A percentile compares a stretch with the other conserved stretches of the same genome.
Conservation (phyloP, 2,888 invertebrate species). For the Drosophila lutescens region DNA sequence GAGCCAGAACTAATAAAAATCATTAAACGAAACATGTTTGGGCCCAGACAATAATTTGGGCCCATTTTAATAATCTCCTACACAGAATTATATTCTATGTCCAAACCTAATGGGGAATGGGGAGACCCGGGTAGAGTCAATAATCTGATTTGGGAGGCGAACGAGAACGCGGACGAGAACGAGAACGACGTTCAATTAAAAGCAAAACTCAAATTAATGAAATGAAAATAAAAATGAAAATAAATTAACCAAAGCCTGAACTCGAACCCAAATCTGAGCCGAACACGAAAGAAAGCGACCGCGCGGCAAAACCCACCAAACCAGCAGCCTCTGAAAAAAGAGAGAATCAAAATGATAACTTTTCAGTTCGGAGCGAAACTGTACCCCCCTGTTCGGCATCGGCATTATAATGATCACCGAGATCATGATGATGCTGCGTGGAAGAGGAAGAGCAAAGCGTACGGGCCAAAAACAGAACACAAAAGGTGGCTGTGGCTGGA, state of each 20-base stretch:
- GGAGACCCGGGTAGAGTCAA: conserved; percentile 61
- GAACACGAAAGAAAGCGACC: conserved; percentile 66
- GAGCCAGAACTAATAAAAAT: conserved; percentile 69
- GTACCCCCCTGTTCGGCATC: conserved; percentile 73
- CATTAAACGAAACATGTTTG: conserved; percentile 75
- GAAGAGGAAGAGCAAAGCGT: conserved; percentile 51
- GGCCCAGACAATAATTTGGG: conserved; percentile 74
- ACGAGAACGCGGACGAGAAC: conserved; percentile 28
- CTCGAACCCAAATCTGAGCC: conserved; percentile 30
- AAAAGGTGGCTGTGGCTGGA: conserved; percentile 52
- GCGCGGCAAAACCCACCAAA: conserved; percentile 48
- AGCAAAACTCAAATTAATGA: conserved; percentile 69
- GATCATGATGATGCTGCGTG: conserved; percentile 61
- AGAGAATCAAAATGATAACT: conserved; percentile 69
- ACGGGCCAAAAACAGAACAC: conserved; percentile 67
- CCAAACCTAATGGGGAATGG: not conserved
- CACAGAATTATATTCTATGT: conserved; percentile 5
- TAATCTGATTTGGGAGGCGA: conserved; percentile 66
- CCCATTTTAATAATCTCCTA: conserved; percentile 66
- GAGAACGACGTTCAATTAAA: conserved; percentile 62
- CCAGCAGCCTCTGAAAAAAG: conserved; percentile 52
- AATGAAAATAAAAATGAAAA: conserved; percentile 62
- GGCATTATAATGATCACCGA: conserved; percentile 30
- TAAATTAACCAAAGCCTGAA: conserved; percentile 66
- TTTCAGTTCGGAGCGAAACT: conserved; percentile 81